Base-by-base conservation (phyloP, 2,888 invertebrate species). In the Drosophila meridiana region DNA sequence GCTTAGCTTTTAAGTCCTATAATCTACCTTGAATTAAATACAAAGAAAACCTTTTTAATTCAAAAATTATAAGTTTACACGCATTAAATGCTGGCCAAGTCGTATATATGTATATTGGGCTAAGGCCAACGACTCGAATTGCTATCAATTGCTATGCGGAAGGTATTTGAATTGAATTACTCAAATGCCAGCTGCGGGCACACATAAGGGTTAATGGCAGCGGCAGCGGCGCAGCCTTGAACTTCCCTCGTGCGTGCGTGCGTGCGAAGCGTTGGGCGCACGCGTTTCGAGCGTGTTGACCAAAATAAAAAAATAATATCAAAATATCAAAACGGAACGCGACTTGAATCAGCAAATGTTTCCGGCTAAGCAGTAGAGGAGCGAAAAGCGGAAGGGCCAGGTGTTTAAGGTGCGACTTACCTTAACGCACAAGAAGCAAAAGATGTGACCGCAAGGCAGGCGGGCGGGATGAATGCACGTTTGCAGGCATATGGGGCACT, bases 351-450 rank as follows among this genome's bases (percentile, higher is more conserved):
- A 63, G 48, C 36, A 48, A 73, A 68, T 11, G 43, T 57, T 80
- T 80, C 79, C 79, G 73, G 42, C 20, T 63, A 43, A 34, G 11
- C 14, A 26, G 13, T 8, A 13, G 38, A 20, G 14, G n/a, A 2
- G 14, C 47, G 9, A 7, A 14, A 9, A 6, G 14, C 2, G 52
- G 9, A 9, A 13, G 13, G 40, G 32, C 34, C 2, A 26, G 28
- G 5, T 26, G n/a, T 4, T 8, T 2, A 9, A 26, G 43, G 9
- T 13, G 57, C 32, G 28, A 91, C 92, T 90, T 89, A 95, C 95
- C 94, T 99, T 99, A 3, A 98, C 96, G 93, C 99, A 99, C 7
- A 99, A 94, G 92, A 97, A 99, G 93, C 99, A 99, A 93, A 99
- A 99, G 72, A 98, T 95, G 92, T 99, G 99, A n/a, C 96, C 96